These are phyloP conservation scores for Hymenopus coronatus DNA, from an alignment of 2,888 invertebrate genomes.

Conservation along the genomic window DNA sequence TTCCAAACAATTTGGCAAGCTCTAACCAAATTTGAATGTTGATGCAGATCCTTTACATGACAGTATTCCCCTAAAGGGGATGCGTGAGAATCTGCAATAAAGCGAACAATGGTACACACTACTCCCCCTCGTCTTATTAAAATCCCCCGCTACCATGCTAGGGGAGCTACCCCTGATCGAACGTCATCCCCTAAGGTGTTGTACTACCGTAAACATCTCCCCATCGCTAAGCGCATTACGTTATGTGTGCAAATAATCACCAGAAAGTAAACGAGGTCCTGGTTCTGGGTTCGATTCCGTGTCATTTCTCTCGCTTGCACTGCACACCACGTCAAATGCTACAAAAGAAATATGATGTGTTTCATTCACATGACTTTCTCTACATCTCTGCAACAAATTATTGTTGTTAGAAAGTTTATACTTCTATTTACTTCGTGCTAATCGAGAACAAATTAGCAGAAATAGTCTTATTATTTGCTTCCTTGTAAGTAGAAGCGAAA, in stretches of 20 bases:
- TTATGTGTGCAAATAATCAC: neutral
- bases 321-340: no score
- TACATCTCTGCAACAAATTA: no score
- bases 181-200: neutral
- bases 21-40: neutral
- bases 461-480: no score
- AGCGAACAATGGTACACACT: neutral
- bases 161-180: neutral
- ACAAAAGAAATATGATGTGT: no score
- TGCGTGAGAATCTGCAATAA: neutral
- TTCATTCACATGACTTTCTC: no score
- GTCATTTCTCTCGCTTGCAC: neutral
- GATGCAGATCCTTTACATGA: neutral
- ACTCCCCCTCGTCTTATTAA: neutral
- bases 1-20: neutral
- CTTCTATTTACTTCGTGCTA: no score
- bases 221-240: neutral
- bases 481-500: no score
- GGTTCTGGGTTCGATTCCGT: neutral
- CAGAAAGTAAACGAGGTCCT: neutral
- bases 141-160: neutral
- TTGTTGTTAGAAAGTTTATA: no score
- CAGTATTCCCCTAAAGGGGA: neutral
- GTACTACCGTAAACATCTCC: neutral
- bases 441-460: no score